phyloP scores from a whole-genome alignment of 2,113 vertebrate genomes.

The Coregonus clupeaformis region DNA sequence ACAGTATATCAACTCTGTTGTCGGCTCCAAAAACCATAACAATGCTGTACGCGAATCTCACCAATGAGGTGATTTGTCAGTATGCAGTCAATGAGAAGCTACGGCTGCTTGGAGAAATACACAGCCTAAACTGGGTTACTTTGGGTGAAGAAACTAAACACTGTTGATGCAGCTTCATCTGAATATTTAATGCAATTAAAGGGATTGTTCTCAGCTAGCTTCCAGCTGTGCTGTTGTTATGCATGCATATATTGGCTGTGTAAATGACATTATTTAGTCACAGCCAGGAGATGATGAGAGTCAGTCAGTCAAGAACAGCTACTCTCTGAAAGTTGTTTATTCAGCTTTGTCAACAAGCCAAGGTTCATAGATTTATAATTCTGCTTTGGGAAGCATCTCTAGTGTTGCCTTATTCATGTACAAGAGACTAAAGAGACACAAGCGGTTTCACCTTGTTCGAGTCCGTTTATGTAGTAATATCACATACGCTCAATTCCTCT shows the following conservation, averaged over 20 bases:
- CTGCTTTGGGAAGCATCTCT: too few relatives aligned
- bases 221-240: slow-evolving; percentile 20
- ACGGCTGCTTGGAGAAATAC: background rate
- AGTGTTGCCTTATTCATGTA: slow-evolving; percentile 15
- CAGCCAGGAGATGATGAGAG: slow-evolving; percentile 6
- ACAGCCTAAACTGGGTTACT: background rate
- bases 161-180: slow-evolving; percentile 30
- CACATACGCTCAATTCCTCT: too few relatives aligned
- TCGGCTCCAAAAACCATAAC: background rate
- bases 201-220: slow-evolving; percentile 22
- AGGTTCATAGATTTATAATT: too few relatives aligned
- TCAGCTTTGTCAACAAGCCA: slow-evolving; percentile 35
- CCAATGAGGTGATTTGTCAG: slow-evolving; percentile 8
- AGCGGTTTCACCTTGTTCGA: background rate
- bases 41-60: background rate
- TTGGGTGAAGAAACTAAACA: slow-evolving; percentile 7
- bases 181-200: slow-evolving; percentile 53
- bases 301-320: background rate
- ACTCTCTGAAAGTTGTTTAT: slow-evolving; percentile 15
- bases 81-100: background rate
- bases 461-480: too few relatives aligned
- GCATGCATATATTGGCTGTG: slow-evolving; percentile 19
- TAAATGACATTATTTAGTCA: slow-evolving; percentile 16
- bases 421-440: background rate
- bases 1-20: background rate